phyloP scores from a whole-genome alignment of 2,888 invertebrate species.

The Drosophila leonis region DNA sequence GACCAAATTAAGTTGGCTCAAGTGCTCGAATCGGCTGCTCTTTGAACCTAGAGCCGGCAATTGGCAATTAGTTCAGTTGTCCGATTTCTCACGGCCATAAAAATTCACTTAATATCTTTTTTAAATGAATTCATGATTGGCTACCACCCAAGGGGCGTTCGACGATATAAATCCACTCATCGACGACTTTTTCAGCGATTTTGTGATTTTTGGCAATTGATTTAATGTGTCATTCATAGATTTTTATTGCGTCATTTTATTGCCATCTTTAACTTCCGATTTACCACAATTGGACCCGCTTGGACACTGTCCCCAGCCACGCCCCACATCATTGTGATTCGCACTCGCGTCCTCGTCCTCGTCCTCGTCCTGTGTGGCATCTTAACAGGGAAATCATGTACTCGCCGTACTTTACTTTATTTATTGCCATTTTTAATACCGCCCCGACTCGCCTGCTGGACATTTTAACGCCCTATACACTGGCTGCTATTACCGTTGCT shows the following conservation, averaged over 20 bases:
- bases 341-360: conserved; percentile 23
- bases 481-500: conserved; percentile 13
- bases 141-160: conserved; percentile 51
- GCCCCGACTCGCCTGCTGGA: conserved; percentile 65
- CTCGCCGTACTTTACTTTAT: conserved; percentile 83
- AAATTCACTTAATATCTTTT: conserved; percentile 67
- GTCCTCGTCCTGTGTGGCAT: conserved; percentile 61
- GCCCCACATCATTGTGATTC: conserved; percentile 46
- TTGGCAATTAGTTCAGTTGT: conserved; percentile 64
- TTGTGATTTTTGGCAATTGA: conserved; percentile 85
- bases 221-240: conserved; percentile 86
- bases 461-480: conserved; percentile 72
- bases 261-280: conserved; percentile 86
- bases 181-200: conserved; percentile 63
- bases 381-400: conserved; percentile 85
- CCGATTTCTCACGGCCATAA: conserved; percentile 74
- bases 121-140: conserved; percentile 64
- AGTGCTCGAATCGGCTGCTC: conserved; percentile 23
- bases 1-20: conserved; percentile 28
- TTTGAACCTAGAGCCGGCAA: conserved; percentile 40
- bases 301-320: conserved; percentile 66
- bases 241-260: conserved; percentile 86
- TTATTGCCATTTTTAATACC: conserved; percentile 84
- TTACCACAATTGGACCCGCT: conserved; percentile 85
- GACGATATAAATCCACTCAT: conserved; percentile 58